phyloP scores from a whole-genome alignment of 2,113 vertebrate genomes.

The Marmota flaviventris region DNA sequence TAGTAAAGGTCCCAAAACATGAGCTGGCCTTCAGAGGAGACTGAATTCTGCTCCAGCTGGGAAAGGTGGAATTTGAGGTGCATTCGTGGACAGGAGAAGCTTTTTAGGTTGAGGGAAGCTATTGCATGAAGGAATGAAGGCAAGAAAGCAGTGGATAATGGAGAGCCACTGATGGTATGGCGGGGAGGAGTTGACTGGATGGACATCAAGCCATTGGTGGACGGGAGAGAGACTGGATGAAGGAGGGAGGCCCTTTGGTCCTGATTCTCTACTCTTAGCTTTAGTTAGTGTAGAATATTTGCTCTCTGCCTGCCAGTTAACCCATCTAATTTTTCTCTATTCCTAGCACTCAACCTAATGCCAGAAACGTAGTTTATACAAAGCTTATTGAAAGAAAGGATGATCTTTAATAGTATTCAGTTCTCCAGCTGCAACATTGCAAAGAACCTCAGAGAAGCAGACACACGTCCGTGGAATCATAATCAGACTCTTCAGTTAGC shows the following conservation, averaged over 20 bases:
- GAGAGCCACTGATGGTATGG: background rate
- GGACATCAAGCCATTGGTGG: background rate
- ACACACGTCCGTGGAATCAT: background rate
- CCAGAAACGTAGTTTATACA: background rate
- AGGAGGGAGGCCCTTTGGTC: background rate
- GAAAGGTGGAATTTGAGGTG: background rate
- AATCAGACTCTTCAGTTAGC: background rate
- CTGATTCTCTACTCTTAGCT: background rate
- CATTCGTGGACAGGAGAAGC: background rate
- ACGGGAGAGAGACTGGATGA: background rate
- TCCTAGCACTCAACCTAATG: background rate
- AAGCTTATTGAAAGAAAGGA: background rate
- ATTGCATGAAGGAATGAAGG: background rate
- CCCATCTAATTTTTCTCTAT: background rate
- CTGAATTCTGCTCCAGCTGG: background rate
- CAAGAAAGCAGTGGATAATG: too few species aligned
- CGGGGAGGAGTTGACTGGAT: background rate
- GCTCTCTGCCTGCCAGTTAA: background rate
- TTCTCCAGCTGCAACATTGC: background rate
- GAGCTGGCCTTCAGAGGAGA: background rate
- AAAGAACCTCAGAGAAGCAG: background rate
- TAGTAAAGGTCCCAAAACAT: background rate
- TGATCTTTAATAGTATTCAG: background rate
- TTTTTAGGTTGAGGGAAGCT: background rate
- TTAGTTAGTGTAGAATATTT: background rate